phyloP scores from a whole-genome alignment of 2,797 vertebrate species.

The Syngnathus acus region DNA sequence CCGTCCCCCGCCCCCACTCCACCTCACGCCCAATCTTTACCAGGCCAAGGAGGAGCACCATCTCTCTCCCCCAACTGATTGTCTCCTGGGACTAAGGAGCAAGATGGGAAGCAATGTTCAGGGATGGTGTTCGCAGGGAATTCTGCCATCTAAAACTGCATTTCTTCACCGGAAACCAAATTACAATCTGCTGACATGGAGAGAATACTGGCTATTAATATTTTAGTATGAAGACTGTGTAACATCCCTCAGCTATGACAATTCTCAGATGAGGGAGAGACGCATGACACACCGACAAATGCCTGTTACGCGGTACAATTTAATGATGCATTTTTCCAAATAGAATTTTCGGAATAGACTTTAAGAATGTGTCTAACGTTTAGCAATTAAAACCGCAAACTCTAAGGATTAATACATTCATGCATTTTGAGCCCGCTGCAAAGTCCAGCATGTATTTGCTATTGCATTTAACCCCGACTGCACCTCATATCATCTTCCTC shows the following conservation, averaged over 20 bases:
- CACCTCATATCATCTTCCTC: conserved; percentile 45
- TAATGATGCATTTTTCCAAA: neutral
- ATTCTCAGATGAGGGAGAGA: conserved; percentile 13
- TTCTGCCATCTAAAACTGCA: conserved; percentile 51
- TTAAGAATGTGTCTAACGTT: neutral
- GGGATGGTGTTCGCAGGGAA: conserved; percentile 36
- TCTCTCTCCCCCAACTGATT: conserved; percentile 40
- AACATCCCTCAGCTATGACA: conserved; percentile 33
- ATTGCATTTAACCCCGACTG: conserved; percentile 44
- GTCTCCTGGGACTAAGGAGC: conserved; percentile 39
- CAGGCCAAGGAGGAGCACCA: conserved; percentile 71
- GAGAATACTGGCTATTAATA: conserved; percentile 55
- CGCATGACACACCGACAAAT: conserved; percentile 53
- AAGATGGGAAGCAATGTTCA: conserved; percentile 31
- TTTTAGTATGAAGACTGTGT: conserved; percentile 48
- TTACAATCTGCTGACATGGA: conserved; percentile 57
- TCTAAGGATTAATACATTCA: neutral
- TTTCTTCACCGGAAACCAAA: conserved; percentile 58
- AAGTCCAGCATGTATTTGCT: conserved; percentile 53
- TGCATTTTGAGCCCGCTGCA: conserved; percentile 53
- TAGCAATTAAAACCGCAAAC: conserved; percentile 16
- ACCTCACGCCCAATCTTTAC: conserved; percentile 62
- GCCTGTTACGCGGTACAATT: conserved; percentile 17
- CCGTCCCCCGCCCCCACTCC: conserved; percentile 49
- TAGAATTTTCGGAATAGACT: neutral